A percentile compares a stretch with the other conserved stretches of the same genome.
Conservation (phyloP, 1,140 invertebrate species). For the Rhopalosiphum padi region DNA sequence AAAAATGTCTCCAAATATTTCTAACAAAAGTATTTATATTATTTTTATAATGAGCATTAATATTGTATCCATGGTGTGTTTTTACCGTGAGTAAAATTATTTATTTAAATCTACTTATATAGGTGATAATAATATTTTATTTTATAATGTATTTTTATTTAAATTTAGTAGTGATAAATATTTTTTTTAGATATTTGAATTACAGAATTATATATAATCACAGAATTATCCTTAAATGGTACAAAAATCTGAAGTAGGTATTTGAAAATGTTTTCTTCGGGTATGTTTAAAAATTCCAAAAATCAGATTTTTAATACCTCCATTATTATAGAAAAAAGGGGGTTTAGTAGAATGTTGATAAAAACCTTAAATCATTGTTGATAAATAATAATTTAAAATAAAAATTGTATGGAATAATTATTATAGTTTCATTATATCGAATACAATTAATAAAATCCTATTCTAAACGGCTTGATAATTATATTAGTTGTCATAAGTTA, state of each 20-base stretch:
- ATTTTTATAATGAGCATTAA: background rate
- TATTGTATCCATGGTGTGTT: background rate
- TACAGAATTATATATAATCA: no score
- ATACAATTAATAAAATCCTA: background rate
- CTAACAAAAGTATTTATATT: background rate
- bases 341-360: no score
- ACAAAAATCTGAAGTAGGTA: no score
- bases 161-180: background rate
- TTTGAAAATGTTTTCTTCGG: no score
- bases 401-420: background rate
- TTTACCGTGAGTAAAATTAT: background rate
- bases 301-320: no score
- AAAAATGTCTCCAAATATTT: background rate
- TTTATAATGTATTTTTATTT: background rate
- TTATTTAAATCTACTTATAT: background rate
- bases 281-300: no score
- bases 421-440: background rate
- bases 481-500: background rate
- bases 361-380: background rate
- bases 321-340: no score
- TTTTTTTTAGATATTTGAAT: no score
- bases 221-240: no score
- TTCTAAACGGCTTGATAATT: background rate
- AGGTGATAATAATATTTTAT: background rate
- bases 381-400: background rate